A percentile compares a stretch with the other conserved stretches of the same genome.
Evolutionary conservation across 2,797 vertebrate genomes (phyloP).

Genomic region (Aldrovandia affinis): DNA sequence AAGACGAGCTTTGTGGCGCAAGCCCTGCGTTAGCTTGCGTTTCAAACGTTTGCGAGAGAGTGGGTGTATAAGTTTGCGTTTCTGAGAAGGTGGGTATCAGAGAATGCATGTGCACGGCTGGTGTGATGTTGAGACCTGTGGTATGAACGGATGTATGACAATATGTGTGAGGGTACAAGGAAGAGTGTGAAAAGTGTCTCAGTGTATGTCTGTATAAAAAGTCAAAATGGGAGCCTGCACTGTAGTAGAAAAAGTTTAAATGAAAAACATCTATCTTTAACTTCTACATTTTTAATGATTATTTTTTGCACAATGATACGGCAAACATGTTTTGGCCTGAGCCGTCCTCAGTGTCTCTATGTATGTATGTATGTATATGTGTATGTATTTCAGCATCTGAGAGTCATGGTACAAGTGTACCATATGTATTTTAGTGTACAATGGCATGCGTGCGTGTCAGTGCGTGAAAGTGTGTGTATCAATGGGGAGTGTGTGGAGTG

Average conservation of each 20-base stretch:
- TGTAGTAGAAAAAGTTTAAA: too few relatives aligned
- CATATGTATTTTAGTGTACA: background rate
- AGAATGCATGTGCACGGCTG: background rate
- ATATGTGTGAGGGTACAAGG: too few relatives aligned
- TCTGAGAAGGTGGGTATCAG: background rate
- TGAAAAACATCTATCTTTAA: too few relatives aligned
- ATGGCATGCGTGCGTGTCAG: background rate
- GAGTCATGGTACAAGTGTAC: too few relatives aligned
- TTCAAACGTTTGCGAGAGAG: constrained; percentile 12
- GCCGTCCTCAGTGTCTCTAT: too few relatives aligned
- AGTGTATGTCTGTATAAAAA: too few relatives aligned
- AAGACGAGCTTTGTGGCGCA: constrained; percentile 37
- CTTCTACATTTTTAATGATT: too few relatives aligned
- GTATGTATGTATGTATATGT: background rate
- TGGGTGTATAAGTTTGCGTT: background rate
- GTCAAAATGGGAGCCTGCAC: too few relatives aligned
- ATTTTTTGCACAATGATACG: too few relatives aligned
- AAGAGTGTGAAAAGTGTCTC: too few relatives aligned
- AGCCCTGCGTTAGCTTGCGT: constrained; percentile 28
- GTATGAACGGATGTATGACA: too few relatives aligned
- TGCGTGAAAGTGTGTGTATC: background rate
- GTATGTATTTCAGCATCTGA: background rate
- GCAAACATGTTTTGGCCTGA: too few relatives aligned
- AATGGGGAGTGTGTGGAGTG: background rate
- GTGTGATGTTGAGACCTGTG: background rate